Evolutionary conservation across 2,888 invertebrate genomes (phyloP), one percentile per base, ranked within the genome.

Genomic region (Hipparchia semele): DNA sequence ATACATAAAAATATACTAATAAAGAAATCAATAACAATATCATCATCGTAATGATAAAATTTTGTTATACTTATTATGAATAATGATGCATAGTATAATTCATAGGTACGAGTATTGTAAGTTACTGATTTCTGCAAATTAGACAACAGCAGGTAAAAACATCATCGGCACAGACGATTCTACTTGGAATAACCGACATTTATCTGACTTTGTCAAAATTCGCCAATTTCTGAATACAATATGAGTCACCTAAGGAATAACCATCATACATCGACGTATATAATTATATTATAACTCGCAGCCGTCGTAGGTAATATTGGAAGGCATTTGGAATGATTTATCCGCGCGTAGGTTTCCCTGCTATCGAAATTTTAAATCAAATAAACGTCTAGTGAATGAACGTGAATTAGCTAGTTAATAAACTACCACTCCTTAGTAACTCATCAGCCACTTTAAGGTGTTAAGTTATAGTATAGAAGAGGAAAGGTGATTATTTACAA

Each of bases 211-310:
- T 67, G 33, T 51, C 49, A 46, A 59, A 53, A 61, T 39, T 69
- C 33, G 62, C 45, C 13, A 39, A 33, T 65, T 68, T 60, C 68
- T 49, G 56, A 71, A 68, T 53, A 68, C 46, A 68, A 60, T 33
- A 51, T 73, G 72, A 72, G 46, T 74, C 72, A 72, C 66, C 49
- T 39, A 51, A 61, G 62, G 45, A 62, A 69, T 56, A 46, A 70
- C 70, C 62, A 51, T 49, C 39, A 39, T 5, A 39, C 39, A 39
- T 39, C 39, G 39, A 23, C 23, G 23, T 23, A 23, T 23, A 23
- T 23, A 0, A 23, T 23, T 23, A 23, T 23, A 23, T 23, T 23
- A 23, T 39, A 39, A 39, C 5, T 39, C 39, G 49, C 7, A 6
- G 49, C 49, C 49, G 7, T 49, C 1, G 49, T 49, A 23, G 39